Evolutionary conservation across 2,113 vertebrate species (phyloP).

Genomic region (Miniopterus natalensis): DNA sequence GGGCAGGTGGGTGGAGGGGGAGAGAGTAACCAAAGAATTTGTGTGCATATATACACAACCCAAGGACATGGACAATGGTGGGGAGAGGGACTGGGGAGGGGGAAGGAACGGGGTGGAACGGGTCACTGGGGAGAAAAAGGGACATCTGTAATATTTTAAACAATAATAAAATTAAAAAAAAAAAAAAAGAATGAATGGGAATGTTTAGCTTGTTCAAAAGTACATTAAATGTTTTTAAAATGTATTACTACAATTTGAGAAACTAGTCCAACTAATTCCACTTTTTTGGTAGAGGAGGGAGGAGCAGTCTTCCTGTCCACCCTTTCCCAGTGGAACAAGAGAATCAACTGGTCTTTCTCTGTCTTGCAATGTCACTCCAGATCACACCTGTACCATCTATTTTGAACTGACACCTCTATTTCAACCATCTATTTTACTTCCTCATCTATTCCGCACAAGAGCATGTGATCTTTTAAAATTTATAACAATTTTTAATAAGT

Average conservation of each 20-base stretch:
- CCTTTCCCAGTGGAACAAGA: not conserved
- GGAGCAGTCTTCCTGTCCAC: not conserved
- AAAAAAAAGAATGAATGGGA: not conserved
- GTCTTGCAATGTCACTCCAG: not conserved
- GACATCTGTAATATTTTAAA: too few relatives aligned
- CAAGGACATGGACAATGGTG: too few relatives aligned
- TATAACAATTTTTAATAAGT: too few relatives aligned
- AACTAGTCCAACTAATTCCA: not conserved
- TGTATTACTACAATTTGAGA: not conserved
- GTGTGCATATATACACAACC: too few relatives aligned
- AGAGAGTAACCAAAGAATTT: too few relatives aligned
- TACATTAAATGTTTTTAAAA: conserved; percentile 17
- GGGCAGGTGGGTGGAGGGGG: too few relatives aligned
- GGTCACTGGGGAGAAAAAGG: too few relatives aligned
- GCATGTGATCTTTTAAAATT: not conserved
- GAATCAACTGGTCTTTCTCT: not conserved
- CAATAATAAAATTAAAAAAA: too few relatives aligned
- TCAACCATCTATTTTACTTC: conserved; percentile 19
- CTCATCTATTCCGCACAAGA: not conserved
- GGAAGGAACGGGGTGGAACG: too few relatives aligned
- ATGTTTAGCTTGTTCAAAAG: conserved; percentile 41
- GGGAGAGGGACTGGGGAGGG: too few relatives aligned
- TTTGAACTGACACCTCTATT: not conserved
- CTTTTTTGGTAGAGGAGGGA: not conserved
- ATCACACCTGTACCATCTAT: not conserved